These are phyloP conservation scores for Pycnonotus jocosus DNA, from an alignment of 2,113 vertebrate species.

Conservation along the genomic window DNA sequence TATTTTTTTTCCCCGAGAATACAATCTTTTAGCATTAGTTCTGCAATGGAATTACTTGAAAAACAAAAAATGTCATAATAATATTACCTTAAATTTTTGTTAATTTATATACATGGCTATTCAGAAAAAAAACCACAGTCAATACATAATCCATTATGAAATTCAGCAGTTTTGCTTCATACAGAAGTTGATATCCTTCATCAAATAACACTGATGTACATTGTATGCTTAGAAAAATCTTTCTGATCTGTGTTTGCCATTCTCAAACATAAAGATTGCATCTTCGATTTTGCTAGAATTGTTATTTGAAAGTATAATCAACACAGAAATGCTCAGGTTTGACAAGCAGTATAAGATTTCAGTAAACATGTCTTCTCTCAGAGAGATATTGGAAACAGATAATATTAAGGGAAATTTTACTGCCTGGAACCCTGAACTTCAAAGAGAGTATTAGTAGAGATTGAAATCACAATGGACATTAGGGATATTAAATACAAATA, in stretches of 20 bases:
- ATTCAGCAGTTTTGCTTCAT: background rate
- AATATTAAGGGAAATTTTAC: conserved; percentile 23
- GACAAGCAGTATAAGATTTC: conserved; percentile 24
- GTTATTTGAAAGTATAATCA: conserved; percentile 16
- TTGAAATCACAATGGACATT: conserved; percentile 25
- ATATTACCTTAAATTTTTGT: background rate
- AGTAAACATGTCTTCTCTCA: background rate
- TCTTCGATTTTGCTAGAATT: background rate
- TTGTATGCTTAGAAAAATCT: background rate
- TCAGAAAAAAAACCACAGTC: background rate
- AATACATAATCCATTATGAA: background rate
- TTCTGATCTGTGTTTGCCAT: background rate
- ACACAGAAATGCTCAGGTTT: conserved; percentile 26
- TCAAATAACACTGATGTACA: background rate
- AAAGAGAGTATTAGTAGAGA: background rate
- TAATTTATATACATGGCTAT: background rate
- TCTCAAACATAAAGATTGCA: background rate
- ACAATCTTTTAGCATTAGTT: conserved; percentile 1
- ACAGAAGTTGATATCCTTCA: background rate
- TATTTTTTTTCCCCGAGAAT: background rate
- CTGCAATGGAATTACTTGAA: conserved; percentile 33
- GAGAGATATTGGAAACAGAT: conserved; percentile 7
- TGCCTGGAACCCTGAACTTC: conserved; percentile 14
- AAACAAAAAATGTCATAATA: conserved; percentile 1
- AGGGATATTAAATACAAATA: conserved; percentile 45